These are phyloP conservation scores for Lepus oiostolus DNA, from an alignment of 2,797 vertebrate genomes.

Conservation along the genomic window DNA sequence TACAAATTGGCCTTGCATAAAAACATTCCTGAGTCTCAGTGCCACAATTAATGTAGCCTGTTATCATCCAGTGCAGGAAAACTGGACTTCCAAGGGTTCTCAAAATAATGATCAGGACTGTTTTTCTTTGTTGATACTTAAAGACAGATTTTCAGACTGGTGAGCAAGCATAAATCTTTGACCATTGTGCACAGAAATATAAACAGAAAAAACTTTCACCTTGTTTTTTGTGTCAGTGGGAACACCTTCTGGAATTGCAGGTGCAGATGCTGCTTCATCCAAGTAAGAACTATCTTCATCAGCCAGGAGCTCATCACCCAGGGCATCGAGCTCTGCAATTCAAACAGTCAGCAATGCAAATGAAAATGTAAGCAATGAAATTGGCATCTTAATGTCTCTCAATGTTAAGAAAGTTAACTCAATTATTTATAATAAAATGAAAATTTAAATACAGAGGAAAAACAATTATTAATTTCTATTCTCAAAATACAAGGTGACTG, in stretches of 20 bases:
- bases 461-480: conserved; percentile 21
- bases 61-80: background rate
- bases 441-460: conserved; percentile 44
- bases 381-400: background rate
- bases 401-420: conserved; percentile 46
- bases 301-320: conserved; percentile 96
- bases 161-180: conserved; percentile 27
- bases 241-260: conserved; percentile 95
- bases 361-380: conserved; percentile 19
- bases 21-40: background rate
- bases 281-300: conserved; percentile 98
- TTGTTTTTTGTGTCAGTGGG: conserved; percentile 95
- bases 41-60: background rate
- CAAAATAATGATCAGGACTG: conserved; percentile 34
- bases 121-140: background rate
- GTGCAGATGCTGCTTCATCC: conserved; percentile 95
- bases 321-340: conserved; percentile 94
- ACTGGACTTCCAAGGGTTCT: conserved; percentile 9
- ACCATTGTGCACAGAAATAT: background rate
- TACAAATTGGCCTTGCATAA: background rate
- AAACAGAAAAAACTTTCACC: conserved; percentile 87
- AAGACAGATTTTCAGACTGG: conserved; percentile 34
- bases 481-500: conserved; percentile 56
- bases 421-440: conserved; percentile 64
- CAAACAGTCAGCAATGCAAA: conserved; percentile 59